phyloP scores from a whole-genome alignment of 2,888 invertebrate species.

The Drosophila mettleri region DNA sequence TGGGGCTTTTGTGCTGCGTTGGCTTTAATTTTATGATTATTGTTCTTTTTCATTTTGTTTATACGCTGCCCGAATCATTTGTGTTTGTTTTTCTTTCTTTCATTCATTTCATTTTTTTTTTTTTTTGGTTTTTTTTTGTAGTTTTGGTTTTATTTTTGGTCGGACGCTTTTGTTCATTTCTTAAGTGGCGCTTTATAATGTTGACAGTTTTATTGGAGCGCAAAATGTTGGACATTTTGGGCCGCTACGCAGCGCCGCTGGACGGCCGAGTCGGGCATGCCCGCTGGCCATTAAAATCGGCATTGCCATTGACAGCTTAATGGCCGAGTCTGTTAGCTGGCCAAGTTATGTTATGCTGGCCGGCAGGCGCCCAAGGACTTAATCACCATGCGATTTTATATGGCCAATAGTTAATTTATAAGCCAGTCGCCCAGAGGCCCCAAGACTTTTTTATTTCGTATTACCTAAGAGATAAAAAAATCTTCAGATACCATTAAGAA shows the following conservation, averaged over 20 bases:
- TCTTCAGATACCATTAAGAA: no score
- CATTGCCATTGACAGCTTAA: constrained; percentile 25
- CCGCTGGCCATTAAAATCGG: constrained; percentile 8
- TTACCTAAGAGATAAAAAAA: no score
- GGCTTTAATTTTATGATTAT: constrained; percentile 78
- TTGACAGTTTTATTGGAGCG: constrained; percentile 77
- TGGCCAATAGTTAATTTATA: not conserved
- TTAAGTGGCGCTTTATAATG: constrained; percentile 79
- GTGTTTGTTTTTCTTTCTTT: constrained; percentile 22
- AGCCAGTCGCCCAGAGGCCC: no score
- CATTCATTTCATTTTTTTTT: constrained; percentile 6
- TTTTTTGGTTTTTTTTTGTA: constrained; percentile 25
- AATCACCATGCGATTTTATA: constrained; percentile 18
- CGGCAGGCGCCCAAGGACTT: constrained; percentile 1
- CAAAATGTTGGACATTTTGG: constrained; percentile 64
- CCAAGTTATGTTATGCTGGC: not conserved
- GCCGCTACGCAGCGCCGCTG: not conserved
- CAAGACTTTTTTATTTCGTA: no score
- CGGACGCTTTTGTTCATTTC: constrained; percentile 70
- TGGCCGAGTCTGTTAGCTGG: constrained; percentile 6
- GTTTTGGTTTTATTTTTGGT: constrained; percentile 17
- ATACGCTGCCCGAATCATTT: constrained; percentile 23
- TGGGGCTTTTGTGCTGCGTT: constrained; percentile 50
- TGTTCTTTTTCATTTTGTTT: constrained; percentile 51
- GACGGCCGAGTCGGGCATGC: constrained; percentile 27